phyloP scores from a whole-genome alignment of 2,888 invertebrate species.

The Lithodes maja region DNA sequence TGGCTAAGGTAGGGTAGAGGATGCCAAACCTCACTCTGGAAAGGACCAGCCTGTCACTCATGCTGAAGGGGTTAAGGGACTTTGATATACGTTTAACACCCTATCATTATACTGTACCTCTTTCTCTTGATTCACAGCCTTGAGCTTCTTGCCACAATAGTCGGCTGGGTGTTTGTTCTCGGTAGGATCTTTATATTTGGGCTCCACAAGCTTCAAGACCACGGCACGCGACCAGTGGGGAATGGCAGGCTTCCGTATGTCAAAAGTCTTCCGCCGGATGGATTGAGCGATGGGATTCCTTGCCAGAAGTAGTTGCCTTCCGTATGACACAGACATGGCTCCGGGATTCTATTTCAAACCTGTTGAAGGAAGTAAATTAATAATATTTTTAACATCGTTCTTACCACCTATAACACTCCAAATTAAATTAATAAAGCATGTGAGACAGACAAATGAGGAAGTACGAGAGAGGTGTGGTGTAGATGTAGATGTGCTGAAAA shows the following conservation, averaged over 20 bases:
- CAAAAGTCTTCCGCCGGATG: constrained; percentile 29
- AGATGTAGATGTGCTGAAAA: no score
- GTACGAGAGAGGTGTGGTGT: no score
- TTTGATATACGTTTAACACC: neutral
- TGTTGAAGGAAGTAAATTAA: neutral
- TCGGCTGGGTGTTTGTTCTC: constrained; percentile 24
- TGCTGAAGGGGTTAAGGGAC: neutral
- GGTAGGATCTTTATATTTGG: constrained; percentile 20
- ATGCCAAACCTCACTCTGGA: neutral
- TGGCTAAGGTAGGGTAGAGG: no score
- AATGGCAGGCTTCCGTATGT: constrained; percentile 42
- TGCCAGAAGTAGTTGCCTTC: constrained; percentile 4
- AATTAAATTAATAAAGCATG: no score
- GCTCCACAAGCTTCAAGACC: constrained; percentile 36
- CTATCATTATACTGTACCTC: constrained; percentile 18
- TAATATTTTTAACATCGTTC: no score
- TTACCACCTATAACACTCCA: no score
- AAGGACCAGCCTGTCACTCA: neutral
- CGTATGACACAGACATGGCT: constrained; percentile 28
- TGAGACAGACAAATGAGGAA: no score
- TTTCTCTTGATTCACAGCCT: neutral
- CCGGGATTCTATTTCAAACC: neutral
- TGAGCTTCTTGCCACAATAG: constrained; percentile 4
- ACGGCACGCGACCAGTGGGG: constrained; percentile 54
- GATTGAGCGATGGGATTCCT: constrained; percentile 27